Evolutionary conservation across 2,113 vertebrate species (phyloP).

Genomic region (Plecotus auritus): DNA sequence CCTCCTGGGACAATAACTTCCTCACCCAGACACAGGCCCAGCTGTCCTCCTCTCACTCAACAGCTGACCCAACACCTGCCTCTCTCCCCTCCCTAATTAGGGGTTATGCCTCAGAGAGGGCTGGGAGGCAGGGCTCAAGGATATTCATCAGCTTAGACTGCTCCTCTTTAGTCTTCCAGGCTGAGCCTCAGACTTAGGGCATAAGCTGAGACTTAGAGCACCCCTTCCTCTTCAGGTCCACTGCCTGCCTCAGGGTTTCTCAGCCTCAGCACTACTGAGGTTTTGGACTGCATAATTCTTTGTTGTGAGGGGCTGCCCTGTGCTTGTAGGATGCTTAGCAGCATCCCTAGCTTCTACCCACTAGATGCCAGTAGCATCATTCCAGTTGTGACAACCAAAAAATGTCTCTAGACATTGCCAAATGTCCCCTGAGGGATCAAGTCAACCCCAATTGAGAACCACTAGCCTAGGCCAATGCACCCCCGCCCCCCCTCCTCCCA

Average conservation of each 20-base stretch:
- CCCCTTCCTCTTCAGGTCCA: neutral
- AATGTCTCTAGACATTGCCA: neutral
- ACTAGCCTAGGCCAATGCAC: neutral
- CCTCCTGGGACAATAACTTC: conserved; percentile 58
- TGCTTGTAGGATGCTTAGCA: neutral
- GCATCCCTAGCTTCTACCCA: neutral
- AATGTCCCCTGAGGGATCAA: neutral
- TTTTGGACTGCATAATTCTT: neutral
- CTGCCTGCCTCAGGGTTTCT: neutral
- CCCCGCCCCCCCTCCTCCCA: neutral
- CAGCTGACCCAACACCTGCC: conserved; percentile 71
- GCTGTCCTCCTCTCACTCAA: conserved; percentile 66
- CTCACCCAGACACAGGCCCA: conserved; percentile 51
- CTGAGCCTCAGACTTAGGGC: neutral
- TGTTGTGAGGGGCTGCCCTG: neutral
- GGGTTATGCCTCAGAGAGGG: conserved; percentile 20
- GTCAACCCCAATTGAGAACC: neutral
- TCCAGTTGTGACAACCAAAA: neutral
- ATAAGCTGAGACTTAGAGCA: neutral
- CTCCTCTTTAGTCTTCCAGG: neutral
- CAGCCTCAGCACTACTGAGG: neutral
- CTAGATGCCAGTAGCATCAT: neutral
- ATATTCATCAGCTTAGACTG: neutral
- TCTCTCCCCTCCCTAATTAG: conserved; percentile 47
- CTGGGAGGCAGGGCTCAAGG: conserved; percentile 3